Conservation (phyloP, 2,113 vertebrate genomes). For the Strix uralensis region DNA sequence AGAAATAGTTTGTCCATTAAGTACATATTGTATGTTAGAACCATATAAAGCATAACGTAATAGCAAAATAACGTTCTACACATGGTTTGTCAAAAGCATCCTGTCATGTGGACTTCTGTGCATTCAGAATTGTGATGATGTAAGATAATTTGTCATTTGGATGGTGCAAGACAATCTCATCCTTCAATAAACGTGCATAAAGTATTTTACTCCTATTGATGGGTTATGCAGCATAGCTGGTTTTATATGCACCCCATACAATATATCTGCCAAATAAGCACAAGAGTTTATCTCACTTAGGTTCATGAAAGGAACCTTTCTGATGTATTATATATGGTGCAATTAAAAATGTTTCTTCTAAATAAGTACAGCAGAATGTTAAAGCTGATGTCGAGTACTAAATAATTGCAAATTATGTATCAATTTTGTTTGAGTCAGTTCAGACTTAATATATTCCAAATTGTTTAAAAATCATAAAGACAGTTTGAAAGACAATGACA, state of each 20-base stretch:
- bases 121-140: constrained; percentile 57
- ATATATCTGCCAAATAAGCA: constrained; percentile 37
- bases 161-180: constrained; percentile 20
- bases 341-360: constrained; percentile 45
- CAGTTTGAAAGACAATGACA: constrained; percentile 36
- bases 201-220: constrained; percentile 10
- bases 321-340: constrained; percentile 45
- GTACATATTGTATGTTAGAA: constrained; percentile 24
- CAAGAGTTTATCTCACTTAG: constrained; percentile 27
- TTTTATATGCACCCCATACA: background rate
- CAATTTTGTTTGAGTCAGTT: constrained; percentile 35
- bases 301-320: constrained; percentile 19
- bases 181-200: constrained; percentile 38
- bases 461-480: constrained; percentile 50
- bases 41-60: background rate
- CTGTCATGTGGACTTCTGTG: constrained; percentile 43
- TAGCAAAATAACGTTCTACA: background rate
- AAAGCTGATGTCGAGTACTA: constrained; percentile 26
- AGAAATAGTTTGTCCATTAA: constrained; percentile 16
- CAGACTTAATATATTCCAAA: constrained; percentile 49
- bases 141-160: constrained; percentile 53
- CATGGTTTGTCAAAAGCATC: constrained; percentile 29
- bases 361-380: constrained; percentile 36
- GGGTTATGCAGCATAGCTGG: constrained; percentile 1
- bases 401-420: constrained; percentile 49